phyloP scores from a whole-genome alignment of 2,888 invertebrate species.

The Erebia aethiops region DNA sequence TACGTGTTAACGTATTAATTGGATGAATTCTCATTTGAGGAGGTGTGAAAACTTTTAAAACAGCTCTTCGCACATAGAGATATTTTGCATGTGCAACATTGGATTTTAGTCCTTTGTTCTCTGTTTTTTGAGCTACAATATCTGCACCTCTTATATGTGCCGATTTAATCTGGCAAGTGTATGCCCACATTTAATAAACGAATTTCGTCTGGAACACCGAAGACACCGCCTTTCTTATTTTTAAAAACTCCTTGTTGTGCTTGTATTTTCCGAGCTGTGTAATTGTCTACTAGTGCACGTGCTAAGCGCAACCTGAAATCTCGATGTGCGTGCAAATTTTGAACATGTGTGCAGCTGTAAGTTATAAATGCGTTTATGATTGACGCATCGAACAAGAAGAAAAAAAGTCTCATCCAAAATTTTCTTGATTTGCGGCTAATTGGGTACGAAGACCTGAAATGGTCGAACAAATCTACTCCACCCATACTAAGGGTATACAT shows the following conservation, averaged over 20 bases:
- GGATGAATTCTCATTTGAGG: too few relatives aligned
- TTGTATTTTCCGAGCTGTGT: slow-evolving; percentile 22
- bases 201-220: slow-evolving; percentile 41
- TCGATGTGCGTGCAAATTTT: slow-evolving; percentile 31
- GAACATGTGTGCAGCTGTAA: slow-evolving; percentile 38
- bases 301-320: slow-evolving; percentile 43
- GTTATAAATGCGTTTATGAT: slow-evolving; percentile 44
- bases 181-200: slow-evolving; percentile 41
- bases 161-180: slow-evolving; percentile 39
- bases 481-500: slow-evolving; percentile 40
- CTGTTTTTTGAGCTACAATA: slow-evolving; percentile 41
- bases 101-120: slow-evolving; percentile 38
- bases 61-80: slow-evolving; percentile 35
- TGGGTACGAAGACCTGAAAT: slow-evolving; percentile 48
- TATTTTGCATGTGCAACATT: slow-evolving; percentile 35
- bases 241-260: slow-evolving; percentile 32
- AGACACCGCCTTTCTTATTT: slow-evolving; percentile 41
- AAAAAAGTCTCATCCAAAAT: slow-evolving; percentile 51
- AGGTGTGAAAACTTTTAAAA: slow-evolving; percentile 34
- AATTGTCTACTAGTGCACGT: slow-evolving; percentile 23
- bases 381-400: slow-evolving; percentile 38
- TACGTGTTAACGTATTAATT: too few relatives aligned
- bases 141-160: slow-evolving; percentile 38
- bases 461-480: slow-evolving; percentile 40
- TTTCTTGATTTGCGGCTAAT: slow-evolving; percentile 48